These are phyloP conservation scores for Polymixis lichenea DNA, from an alignment of 2,888 invertebrate genomes.

Conservation along the genomic window DNA sequence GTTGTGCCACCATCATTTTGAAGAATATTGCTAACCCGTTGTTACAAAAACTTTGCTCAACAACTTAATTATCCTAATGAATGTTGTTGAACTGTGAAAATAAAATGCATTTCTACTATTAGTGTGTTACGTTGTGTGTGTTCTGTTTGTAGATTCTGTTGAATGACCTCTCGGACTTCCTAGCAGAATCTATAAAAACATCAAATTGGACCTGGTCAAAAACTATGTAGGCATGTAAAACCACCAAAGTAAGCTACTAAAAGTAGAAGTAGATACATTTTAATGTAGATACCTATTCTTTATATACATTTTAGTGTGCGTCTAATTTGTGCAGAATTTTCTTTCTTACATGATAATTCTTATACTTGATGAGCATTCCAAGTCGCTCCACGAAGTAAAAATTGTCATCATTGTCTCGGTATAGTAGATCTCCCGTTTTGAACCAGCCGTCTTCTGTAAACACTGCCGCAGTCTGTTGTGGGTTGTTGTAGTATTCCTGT, in stretches of 20 bases:
- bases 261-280: background rate
- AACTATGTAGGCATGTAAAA: background rate
- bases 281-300: too few species aligned
- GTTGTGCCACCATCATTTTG: background rate
- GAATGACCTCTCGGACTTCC: too few species aligned
- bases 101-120: too few species aligned
- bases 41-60: too few species aligned
- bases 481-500: slow-evolving; percentile 75
- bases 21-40: too few species aligned
- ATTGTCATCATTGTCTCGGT: slow-evolving; percentile 75
- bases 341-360: slow-evolving; percentile 72
- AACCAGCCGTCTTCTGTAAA: slow-evolving; percentile 82
- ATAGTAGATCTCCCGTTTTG: slow-evolving; percentile 82
- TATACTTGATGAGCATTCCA: slow-evolving; percentile 81
- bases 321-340: background rate
- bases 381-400: slow-evolving; percentile 82
- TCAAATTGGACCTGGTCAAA: too few species aligned
- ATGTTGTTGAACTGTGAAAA: too few species aligned
- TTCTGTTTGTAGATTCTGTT: too few species aligned
- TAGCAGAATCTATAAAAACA: background rate
- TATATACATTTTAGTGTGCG: background rate
- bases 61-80: background rate
- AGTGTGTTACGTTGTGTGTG: too few species aligned
- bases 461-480: slow-evolving; percentile 76
- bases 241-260: background rate